Percentiles rank a stretch among this genome's conserved stretches.
These are phyloP conservation scores for Nettapus auritus DNA, from an alignment of 2,113 vertebrate genomes.

Conservation along the genomic window DNA sequence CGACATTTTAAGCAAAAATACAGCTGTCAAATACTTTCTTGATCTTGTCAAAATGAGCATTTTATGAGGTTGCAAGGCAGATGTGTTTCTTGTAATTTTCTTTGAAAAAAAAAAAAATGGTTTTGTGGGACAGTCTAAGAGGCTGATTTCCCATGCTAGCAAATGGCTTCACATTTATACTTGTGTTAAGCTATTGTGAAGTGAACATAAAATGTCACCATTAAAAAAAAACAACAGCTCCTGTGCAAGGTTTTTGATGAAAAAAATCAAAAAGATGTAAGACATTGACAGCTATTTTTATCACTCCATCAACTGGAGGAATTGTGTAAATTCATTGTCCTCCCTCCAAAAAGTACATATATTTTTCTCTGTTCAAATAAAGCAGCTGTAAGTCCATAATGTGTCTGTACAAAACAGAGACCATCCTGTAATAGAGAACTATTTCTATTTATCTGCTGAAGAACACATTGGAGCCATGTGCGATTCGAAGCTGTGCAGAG, in stretches of 20 bases:
- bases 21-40: not conserved
- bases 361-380: not conserved
- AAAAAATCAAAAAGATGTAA: not conserved
- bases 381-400: not conserved
- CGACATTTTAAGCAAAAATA: not conserved
- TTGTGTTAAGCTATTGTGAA: not conserved
- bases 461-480: accelerated
- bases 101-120: not conserved
- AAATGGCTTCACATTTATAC: not conserved
- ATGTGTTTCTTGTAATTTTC: not conserved
- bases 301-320: not conserved
- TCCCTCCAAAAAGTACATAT: not conserved
- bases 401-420: not conserved
- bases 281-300: not conserved
- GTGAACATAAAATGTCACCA: not conserved
- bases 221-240: not conserved
- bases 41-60: not conserved
- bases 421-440: not conserved
- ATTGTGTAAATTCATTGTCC: not conserved
- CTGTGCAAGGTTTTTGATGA: not conserved
- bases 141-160: not conserved
- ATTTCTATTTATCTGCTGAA: not conserved
- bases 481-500: not conserved
- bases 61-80: not conserved
- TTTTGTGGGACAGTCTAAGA: not conserved